Percentiles rank a stretch among this genome's conserved stretches.
Conservation (phyloP, 2,797 vertebrate species). For the Poecilia velifera region DNA sequence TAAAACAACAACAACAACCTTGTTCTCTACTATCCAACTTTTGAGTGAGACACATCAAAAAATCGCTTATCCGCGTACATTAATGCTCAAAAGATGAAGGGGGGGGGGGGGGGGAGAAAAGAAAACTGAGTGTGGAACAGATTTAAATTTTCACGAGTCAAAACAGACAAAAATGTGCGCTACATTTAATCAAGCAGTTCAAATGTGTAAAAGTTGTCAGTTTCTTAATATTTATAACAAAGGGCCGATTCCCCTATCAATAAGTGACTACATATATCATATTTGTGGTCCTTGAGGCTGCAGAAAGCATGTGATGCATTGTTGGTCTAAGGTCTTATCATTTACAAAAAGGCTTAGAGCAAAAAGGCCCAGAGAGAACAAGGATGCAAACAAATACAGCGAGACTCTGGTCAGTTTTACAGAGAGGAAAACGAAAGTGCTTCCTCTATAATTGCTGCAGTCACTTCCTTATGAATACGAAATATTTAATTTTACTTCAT, state of each 20-base stretch:
- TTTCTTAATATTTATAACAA: not conserved
- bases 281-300: not conserved
- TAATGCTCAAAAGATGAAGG: too few relatives aligned
- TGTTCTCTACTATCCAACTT: not conserved
- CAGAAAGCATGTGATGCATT: not conserved
- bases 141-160: not conserved
- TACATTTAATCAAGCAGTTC: constrained; percentile 12
- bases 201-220: constrained; percentile 20
- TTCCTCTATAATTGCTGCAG: not conserved
- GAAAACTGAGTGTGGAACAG: not conserved
- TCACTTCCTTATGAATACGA: not conserved
- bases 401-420: not conserved
- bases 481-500: not conserved
- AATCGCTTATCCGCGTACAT: too few relatives aligned
- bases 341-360: not conserved
- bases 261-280: not conserved
- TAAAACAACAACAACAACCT: not conserved
- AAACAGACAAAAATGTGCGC: not conserved
- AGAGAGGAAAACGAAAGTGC: not conserved
- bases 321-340: not conserved
- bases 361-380: not conserved
- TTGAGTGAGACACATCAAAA: not conserved
- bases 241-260: not conserved
- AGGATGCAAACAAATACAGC: not conserved
- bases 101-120: too few relatives aligned